phyloP scores from a whole-genome alignment of 2,113 vertebrate species.

The Anguilla japonica region DNA sequence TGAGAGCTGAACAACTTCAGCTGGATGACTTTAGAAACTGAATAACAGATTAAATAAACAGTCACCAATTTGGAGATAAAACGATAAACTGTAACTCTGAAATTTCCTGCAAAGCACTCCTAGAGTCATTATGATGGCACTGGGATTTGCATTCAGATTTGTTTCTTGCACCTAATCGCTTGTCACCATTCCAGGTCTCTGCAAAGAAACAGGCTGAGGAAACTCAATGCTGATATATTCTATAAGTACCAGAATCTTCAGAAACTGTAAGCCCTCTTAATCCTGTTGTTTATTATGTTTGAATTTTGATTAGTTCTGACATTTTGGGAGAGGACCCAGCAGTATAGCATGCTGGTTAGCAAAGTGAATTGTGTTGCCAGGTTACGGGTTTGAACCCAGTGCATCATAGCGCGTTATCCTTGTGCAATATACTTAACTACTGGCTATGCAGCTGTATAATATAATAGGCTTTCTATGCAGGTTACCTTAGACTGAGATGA shows the following conservation, averaged over 20 bases:
- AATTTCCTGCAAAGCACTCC: neutral
- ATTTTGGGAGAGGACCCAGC: neutral
- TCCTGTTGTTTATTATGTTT: neutral
- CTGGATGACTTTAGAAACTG: neutral
- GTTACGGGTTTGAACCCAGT: neutral
- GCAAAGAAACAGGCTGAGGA: slow-evolving; percentile 78
- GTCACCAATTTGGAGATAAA: neutral
- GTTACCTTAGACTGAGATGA: neutral
- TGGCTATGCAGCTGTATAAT: neutral
- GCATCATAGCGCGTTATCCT: neutral
- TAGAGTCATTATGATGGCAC: neutral
- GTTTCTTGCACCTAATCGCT: neutral
- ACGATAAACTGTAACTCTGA: neutral
- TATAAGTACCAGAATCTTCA: slow-evolving; percentile 80
- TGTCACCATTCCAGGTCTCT: slow-evolving; percentile 76
- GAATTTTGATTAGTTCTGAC: neutral
- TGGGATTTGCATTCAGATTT: no score
- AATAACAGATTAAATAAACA: neutral
- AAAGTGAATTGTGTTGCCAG: neutral
- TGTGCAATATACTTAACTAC: neutral
- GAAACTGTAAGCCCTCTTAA: slow-evolving; percentile 80
- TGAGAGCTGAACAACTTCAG: no score
- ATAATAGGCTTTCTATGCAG: neutral
- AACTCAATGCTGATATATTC: slow-evolving; percentile 80
- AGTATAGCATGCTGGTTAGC: neutral